Evolutionary conservation across 2,113 vertebrate genomes (phyloP).

Genomic region (Psophia crepitans): DNA sequence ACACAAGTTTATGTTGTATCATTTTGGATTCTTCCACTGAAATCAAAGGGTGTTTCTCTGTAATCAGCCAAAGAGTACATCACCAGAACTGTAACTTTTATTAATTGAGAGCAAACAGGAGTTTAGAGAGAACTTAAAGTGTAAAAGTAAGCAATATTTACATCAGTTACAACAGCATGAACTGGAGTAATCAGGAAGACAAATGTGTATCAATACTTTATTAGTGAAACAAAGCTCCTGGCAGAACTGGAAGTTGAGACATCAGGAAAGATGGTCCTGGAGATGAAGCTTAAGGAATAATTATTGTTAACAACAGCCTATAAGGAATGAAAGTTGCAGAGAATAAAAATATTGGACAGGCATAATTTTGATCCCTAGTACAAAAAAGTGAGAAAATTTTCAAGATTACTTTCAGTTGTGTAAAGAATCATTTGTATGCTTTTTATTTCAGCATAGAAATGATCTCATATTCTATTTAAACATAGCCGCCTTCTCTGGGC

Average conservation of each 20-base stretch:
- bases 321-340: not conserved
- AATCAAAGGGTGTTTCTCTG: not conserved
- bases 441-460: not conserved
- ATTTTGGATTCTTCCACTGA: not conserved
- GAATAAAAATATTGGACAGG: not conserved
- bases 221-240: slow-evolving; percentile 12
- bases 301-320: not conserved
- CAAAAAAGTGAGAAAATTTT: not conserved
- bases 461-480: not conserved
- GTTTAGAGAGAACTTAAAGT: slow-evolving; percentile 4
- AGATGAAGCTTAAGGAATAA: not conserved
- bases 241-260: not conserved
- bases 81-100: not conserved
- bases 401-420: not conserved
- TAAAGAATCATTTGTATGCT: not conserved
- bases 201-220: slow-evolving; percentile 3
- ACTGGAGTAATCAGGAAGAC: slow-evolving; percentile 16
- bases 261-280: not conserved
- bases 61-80: not conserved
- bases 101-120: not conserved
- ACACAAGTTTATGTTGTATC: not conserved
- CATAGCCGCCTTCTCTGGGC: not conserved
- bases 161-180: not conserved
- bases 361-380: not conserved
- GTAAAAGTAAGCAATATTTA: slow-evolving; percentile 3